Conservation (phyloP, 1,140 invertebrate species). For the Atopsyche davidsoni region DNA sequence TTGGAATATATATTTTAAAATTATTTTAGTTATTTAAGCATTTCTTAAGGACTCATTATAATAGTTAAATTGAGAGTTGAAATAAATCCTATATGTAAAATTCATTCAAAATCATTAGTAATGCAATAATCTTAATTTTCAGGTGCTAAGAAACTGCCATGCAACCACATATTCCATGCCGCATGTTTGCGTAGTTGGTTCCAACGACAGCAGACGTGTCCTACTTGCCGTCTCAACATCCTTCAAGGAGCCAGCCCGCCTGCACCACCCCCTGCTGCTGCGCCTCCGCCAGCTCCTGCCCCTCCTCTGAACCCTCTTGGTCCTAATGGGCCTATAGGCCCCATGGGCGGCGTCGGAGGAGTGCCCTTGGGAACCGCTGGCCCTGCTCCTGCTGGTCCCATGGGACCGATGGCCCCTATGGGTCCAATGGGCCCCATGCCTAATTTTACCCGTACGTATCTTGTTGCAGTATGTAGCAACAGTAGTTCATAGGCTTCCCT, state of each 20-base stretch:
- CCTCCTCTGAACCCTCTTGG: constrained; percentile 24
- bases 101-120: background rate
- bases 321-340: constrained; percentile 14
- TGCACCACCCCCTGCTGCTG: constrained; percentile 29
- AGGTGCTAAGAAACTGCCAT: constrained; percentile 95
- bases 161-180: constrained; percentile 99
- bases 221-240: constrained; percentile 96
- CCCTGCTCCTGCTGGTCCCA: constrained; percentile 33
- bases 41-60: too few relatives aligned
- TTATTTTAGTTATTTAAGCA: too few relatives aligned
- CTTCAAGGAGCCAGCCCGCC: constrained; percentile 58
- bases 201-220: constrained; percentile 98
- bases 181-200: constrained; percentile 99
- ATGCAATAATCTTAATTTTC: constrained; percentile 29
- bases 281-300: constrained; percentile 36
- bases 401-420: too few relatives aligned
- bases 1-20: too few relatives aligned
- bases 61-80: too few relatives aligned
- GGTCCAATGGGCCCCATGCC: constrained; percentile 1
- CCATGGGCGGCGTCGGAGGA: too few relatives aligned
- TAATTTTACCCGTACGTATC: constrained; percentile 10
- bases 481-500: too few relatives aligned
- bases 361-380: constrained; percentile 15
- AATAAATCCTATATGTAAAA: too few relatives aligned
- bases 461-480: too few relatives aligned